A percentile compares a stretch with the other conserved stretches of the same genome.
These are phyloP conservation scores for Caerostris extrusa DNA, from an alignment of 1,140 invertebrate species.

Conservation along the genomic window DNA sequence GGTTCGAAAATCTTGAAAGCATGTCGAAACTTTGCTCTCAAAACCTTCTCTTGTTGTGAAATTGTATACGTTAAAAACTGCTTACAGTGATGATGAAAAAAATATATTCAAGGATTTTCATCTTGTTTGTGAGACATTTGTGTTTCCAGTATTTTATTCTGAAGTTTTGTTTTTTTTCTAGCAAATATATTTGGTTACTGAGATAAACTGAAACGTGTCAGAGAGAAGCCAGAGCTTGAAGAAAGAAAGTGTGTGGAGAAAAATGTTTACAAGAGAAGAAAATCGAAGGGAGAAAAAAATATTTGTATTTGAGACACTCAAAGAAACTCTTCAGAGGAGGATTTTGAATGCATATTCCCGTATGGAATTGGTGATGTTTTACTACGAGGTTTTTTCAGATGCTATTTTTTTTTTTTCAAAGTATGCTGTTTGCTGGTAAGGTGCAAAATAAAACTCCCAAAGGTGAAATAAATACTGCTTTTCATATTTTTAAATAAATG, in stretches of 20 bases:
- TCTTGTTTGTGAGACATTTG: neutral
- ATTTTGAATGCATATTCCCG: too few relatives aligned
- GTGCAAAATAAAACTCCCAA: too few relatives aligned
- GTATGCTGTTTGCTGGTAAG: too few relatives aligned
- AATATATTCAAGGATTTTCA: neutral
- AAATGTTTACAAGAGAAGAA: too few relatives aligned
- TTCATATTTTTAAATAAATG: too few relatives aligned
- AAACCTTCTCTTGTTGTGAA: neutral
- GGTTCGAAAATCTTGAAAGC: neutral
- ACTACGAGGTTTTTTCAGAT: too few relatives aligned
- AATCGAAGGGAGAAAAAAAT: too few relatives aligned
- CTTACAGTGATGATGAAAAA: neutral
- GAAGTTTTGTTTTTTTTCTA: neutral
- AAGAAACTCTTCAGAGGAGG: too few relatives aligned
- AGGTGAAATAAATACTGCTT: too few relatives aligned
- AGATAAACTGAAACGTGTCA: neutral
- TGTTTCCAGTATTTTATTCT: neutral
- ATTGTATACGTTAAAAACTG: slow-evolving; percentile 39
- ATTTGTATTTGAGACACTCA: neutral
- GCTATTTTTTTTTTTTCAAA: too few relatives aligned
- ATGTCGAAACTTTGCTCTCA: neutral
- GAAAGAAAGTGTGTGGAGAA: neutral
- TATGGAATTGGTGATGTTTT: too few relatives aligned
- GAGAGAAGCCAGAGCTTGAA: neutral
- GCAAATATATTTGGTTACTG: neutral